Conservation (phyloP, 2,888 invertebrate genomes). For the Orthonychiurus folsomi region DNA sequence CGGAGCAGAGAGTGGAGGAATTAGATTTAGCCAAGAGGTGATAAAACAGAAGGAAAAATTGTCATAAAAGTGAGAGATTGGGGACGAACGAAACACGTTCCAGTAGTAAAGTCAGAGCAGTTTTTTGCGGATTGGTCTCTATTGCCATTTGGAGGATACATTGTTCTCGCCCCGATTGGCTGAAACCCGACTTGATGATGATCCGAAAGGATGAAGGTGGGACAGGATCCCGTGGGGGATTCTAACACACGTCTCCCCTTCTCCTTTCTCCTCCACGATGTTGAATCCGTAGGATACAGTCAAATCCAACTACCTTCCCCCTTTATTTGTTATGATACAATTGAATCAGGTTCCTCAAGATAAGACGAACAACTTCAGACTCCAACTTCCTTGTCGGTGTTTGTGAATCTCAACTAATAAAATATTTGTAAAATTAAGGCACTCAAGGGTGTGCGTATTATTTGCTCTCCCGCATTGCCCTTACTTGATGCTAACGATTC, state of each 20-base stretch:
- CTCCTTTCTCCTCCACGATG: too few species aligned
- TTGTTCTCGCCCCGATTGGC: background rate
- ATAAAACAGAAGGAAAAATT: constrained; percentile 31
- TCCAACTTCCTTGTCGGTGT: background rate
- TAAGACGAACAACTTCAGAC: background rate
- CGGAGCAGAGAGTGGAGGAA: constrained; percentile 18
- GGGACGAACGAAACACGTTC: constrained; percentile 30
- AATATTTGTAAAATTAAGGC: background rate
- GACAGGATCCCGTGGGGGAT: too few species aligned
- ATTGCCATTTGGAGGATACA: background rate
- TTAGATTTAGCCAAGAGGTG: constrained; percentile 29
- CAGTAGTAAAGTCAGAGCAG: constrained; percentile 19
- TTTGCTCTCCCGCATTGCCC: too few species aligned
- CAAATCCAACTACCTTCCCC: too few species aligned
- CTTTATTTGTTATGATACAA: background rate
- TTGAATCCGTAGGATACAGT: too few species aligned
- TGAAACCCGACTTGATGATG: too few species aligned
- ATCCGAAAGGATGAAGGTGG: background rate
- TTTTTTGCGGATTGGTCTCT: background rate
- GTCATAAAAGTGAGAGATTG: constrained; percentile 32
- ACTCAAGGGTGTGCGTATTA: too few species aligned
- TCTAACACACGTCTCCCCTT: too few species aligned
- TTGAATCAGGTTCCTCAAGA: background rate
- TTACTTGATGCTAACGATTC: background rate
- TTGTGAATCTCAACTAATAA: background rate